Evolutionary conservation across 2,888 invertebrate genomes (phyloP).

Genomic region (Ptychoptera albimana): DNA sequence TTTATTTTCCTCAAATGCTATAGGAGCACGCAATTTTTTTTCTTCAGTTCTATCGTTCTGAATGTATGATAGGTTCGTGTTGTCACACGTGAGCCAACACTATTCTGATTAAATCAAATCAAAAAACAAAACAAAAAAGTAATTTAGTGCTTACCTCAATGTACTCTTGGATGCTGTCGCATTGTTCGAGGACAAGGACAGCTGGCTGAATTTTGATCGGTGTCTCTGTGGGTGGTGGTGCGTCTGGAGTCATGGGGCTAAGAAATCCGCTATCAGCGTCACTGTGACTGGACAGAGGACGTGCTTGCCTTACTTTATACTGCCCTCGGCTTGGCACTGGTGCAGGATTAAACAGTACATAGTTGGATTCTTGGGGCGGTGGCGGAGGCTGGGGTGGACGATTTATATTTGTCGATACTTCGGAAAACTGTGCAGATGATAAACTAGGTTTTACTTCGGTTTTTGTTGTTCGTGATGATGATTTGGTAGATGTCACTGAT

Average conservation of each 20-base stretch:
- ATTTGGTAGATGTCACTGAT: not conserved
- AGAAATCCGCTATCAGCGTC: slow-evolving; percentile 48
- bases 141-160: slow-evolving; percentile 25
- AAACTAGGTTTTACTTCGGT: not conserved
- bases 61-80: too few species aligned
- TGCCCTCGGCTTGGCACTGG: slow-evolving; percentile 26
- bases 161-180: slow-evolving; percentile 30
- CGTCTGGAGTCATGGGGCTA: slow-evolving; percentile 44
- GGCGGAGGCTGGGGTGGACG: slow-evolving; percentile 12
- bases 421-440: not conserved
- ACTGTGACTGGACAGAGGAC: slow-evolving; percentile 33
- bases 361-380: slow-evolving; percentile 15
- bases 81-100: not conserved
- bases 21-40: too few species aligned
- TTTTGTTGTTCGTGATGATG: not conserved
- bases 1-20: too few species aligned
- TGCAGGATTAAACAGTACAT: not conserved
- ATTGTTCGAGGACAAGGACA: slow-evolving; percentile 27
- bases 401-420: not conserved
- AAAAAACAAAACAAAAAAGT: not conserved
- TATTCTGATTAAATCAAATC: not conserved
- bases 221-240: slow-evolving; percentile 15
- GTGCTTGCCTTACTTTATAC: slow-evolving; percentile 25
- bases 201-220: slow-evolving; percentile 18
- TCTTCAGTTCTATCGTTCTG: too few species aligned